These are phyloP conservation scores for Popillia japonica DNA, from an alignment of 1,140 invertebrate species.

Conservation along the genomic window DNA sequence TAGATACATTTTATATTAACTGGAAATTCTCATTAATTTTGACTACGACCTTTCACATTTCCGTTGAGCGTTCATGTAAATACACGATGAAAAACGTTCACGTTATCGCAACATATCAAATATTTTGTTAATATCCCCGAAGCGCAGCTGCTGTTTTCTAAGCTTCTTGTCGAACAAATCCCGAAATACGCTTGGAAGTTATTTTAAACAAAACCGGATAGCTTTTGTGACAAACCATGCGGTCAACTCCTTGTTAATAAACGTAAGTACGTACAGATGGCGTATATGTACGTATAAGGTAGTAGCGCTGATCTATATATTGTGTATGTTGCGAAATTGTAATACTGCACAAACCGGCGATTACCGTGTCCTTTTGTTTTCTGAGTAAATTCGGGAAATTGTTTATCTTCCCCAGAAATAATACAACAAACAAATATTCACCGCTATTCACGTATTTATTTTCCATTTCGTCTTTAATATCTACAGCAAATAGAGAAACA, in stretches of 20 bases:
- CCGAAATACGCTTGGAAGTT: neutral
- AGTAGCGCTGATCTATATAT: neutral
- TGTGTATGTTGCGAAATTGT: too few species aligned
- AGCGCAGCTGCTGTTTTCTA: constrained; percentile 2
- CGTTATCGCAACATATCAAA: too few species aligned
- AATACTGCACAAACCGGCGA: neutral
- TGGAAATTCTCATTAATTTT: too few species aligned
- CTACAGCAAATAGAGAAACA: neutral
- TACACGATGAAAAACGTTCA: too few species aligned
- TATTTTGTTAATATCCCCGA: neutral
- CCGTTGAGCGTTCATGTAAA: too few species aligned
- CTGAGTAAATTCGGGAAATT: constrained; percentile 6
- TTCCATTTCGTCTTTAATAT: constrained; percentile 19
- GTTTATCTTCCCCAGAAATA: constrained; percentile 4
- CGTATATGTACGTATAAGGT: neutral
- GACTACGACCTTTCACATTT: too few species aligned
- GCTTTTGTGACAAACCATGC: constrained; percentile 9
- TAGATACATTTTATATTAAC: too few species aligned
- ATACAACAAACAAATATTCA: constrained; percentile 16
- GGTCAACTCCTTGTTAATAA: constrained; percentile 14
- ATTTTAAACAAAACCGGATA: constrained; percentile 10
- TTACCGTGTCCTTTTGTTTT: neutral
- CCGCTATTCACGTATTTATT: constrained; percentile 18
- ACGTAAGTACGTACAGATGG: constrained; percentile 10
- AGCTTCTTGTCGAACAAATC: constrained; percentile 4